Base-by-base conservation (phyloP, 1,140 invertebrate genomes). In the Drosophila ohnishii region DNA sequence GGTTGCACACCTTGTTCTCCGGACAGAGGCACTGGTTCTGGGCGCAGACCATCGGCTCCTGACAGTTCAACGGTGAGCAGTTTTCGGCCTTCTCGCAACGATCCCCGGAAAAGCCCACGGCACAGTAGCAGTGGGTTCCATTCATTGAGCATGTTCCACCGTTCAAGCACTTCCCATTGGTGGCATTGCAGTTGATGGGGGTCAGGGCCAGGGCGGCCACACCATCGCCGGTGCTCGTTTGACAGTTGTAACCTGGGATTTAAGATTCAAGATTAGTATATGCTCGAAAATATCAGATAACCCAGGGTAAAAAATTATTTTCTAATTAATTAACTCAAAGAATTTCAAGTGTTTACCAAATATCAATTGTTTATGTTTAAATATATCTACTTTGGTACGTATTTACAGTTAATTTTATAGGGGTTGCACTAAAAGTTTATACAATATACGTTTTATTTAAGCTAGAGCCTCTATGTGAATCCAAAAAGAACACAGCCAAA, bases 21-120 rank as follows among this genome's bases (percentile, higher is more conserved):
- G 88, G 85, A 30, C 91, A 92, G 44, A 90, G 78, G 91, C 97
- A 97, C 32, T 93, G 92, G 4, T 94, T 93, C 58, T 93, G 94
- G 2, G 93, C 75, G 73, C 96, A 97, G 44, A 97, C 95, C 92
- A 91, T 91, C 4, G 91, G 90, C 14, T 92, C 92, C 63, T 92
- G 91, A 75, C 93, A 94, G 19, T 92, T 91, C 5, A 90, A 50
- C 10, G 92, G 90, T 10, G 92, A 85, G 73, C 93, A 94, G 78
- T 97, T 95, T 50, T 96, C 94, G 66, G 96, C 94, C 28, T 93
- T 92, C 60, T 98, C 96, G 92, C 97, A 99, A 19, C 94, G 91
- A 53, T 93, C 92, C 9, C 97, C 97, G 57, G 94, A 94, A 92
- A 95, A 98, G 19, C 95, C 95, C 5, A 92, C 77, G 48, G 95